phyloP scores from a whole-genome alignment of 2,113 vertebrate species.

The Microtus oregoni region DNA sequence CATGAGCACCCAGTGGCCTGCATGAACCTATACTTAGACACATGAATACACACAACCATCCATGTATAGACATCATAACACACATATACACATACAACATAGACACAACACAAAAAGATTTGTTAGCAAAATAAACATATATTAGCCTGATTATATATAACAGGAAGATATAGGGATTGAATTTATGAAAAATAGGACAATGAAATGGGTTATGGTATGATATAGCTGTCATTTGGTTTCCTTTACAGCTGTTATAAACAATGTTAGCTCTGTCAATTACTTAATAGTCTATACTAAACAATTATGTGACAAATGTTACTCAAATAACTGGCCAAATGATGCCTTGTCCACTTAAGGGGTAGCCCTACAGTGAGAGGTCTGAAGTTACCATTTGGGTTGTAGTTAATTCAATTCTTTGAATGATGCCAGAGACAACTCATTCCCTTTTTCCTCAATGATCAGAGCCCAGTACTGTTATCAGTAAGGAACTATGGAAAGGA shows the following conservation, averaged over 20 bases:
- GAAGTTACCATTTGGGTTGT: neutral
- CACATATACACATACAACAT: neutral
- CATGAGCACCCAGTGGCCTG: neutral
- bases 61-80: neutral
- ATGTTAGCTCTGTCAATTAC: neutral
- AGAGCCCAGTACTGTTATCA: neutral
- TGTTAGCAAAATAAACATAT: slow-evolving; percentile 42
- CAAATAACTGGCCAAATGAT: neutral
- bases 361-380: slow-evolving; percentile 4
- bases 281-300: neutral
- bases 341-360: neutral
- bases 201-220: neutral
- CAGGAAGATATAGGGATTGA: neutral
- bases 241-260: slow-evolving; percentile 19
- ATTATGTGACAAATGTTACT: neutral
- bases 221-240: slow-evolving; percentile 23
- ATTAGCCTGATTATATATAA: slow-evolving; percentile 11
- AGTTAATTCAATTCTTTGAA: neutral
- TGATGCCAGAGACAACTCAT: neutral
- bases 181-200: neutral
- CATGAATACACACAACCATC: neutral
- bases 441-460: neutral
- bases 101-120: neutral
- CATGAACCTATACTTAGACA: neutral
- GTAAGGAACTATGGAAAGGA: neutral